Evolutionary conservation across 2,797 vertebrate genomes (phyloP).

Genomic region (Trichosurus vulpecula): DNA sequence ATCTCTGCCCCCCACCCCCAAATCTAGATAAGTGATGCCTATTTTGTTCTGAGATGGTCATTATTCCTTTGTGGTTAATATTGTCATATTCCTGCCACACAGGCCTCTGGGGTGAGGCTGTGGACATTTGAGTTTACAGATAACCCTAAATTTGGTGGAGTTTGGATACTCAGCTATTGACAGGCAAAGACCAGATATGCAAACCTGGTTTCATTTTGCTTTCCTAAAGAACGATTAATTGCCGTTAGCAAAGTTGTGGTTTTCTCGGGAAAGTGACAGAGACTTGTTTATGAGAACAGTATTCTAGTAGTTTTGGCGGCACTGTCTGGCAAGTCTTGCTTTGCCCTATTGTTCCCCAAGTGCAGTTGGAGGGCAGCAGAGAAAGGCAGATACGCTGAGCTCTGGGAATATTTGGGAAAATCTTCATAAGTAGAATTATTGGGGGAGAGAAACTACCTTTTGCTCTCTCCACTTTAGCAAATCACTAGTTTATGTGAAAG

Average conservation of each 20-base stretch:
- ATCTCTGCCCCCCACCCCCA: neutral
- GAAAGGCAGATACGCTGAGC: neutral
- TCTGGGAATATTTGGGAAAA: neutral
- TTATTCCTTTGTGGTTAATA: conserved; percentile 50
- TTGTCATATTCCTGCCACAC: neutral
- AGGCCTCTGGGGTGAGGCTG: conserved; percentile 21
- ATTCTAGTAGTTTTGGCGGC: neutral
- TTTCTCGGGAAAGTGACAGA: conserved; percentile 27
- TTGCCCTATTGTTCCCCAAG: neutral
- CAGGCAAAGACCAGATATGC: neutral
- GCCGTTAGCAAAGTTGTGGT: conserved; percentile 40
- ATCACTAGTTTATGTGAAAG: conserved; percentile 2
- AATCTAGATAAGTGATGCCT: conserved; percentile 31
- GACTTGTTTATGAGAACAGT: conserved; percentile 19
- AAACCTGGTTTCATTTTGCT: conserved; percentile 33
- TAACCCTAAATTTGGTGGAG: conserved; percentile 18
- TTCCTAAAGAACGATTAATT: neutral
- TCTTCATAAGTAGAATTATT: conserved; percentile 40
- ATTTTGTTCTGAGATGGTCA: conserved; percentile 39
- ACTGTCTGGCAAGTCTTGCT: neutral
- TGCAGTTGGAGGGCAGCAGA: neutral
- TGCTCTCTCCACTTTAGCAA: conserved; percentile 39
- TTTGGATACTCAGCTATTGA: neutral
- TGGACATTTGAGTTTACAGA: conserved; percentile 45
- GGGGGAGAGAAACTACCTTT: neutral